Evolutionary conservation across 92 coral and sea anemone genomes (phyloP).

Genomic region (Bergia sp.): DNA sequence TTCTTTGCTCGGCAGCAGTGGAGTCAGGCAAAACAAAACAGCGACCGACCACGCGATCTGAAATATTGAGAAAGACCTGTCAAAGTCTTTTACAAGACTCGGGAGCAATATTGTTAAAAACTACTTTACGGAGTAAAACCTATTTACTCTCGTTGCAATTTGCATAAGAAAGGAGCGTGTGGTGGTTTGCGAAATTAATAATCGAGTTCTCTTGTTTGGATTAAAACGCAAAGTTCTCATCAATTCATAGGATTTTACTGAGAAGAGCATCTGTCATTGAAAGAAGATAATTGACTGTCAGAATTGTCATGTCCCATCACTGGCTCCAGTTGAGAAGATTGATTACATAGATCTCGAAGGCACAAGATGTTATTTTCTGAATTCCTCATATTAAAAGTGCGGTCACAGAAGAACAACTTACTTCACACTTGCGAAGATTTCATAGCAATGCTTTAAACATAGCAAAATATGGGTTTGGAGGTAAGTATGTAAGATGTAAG

Average conservation of each 20-base stretch:
- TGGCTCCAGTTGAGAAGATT: neutral
- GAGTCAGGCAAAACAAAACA: neutral
- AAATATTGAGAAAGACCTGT: neutral
- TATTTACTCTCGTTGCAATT: neutral
- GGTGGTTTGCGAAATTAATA: slow-evolving; percentile 23
- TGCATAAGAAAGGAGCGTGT: slow-evolving; percentile 24
- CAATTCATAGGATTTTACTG: slow-evolving; percentile 2
- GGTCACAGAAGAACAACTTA: neutral
- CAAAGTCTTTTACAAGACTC: neutral
- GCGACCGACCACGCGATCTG: neutral
- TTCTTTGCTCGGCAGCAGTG: neutral
- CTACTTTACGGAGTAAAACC: neutral
- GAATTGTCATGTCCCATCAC: neutral
- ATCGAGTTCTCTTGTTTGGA: slow-evolving; percentile 25
- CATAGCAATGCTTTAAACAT: neutral
- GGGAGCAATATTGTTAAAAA: neutral
- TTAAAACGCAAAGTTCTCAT: neutral
- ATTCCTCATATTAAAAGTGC: neutral
- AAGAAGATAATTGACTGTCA: neutral
- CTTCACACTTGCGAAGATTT: neutral
- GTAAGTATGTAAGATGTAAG: neutral
- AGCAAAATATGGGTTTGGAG: neutral
- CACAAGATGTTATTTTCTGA: neutral
- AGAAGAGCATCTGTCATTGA: neutral
- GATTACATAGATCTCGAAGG: neutral